Conservation (phyloP, 2,797 vertebrate species). For the Loris lydekkerianus region DNA sequence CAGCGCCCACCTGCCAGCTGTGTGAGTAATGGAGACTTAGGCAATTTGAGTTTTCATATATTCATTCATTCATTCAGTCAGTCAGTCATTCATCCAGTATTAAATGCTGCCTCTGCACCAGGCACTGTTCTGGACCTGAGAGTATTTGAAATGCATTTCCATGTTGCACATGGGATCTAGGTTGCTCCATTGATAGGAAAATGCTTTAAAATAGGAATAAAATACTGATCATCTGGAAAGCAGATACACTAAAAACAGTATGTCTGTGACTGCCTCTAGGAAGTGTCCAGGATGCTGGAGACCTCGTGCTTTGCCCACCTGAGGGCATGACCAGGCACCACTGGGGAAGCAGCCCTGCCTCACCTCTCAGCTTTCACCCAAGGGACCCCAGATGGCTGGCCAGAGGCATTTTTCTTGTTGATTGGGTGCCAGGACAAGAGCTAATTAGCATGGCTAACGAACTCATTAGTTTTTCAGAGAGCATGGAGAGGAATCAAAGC, state of each 20-base stretch:
- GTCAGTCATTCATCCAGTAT: background rate
- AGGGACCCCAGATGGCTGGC: background rate
- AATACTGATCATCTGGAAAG: background rate
- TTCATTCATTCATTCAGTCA: background rate
- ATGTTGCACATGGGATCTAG: background rate
- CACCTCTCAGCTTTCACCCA: background rate
- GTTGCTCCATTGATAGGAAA: background rate
- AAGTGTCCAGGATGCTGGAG: too few relatives aligned
- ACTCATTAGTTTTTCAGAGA: conserved; percentile 27
- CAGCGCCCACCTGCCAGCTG: background rate
- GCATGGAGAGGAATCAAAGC: conserved; percentile 9
- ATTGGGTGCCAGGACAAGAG: conserved; percentile 55
- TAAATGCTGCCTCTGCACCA: background rate
- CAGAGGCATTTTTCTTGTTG: background rate
- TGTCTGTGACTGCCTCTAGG: background rate
- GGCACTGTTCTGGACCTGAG: background rate
- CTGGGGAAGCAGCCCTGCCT: background rate
- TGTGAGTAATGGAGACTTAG: background rate
- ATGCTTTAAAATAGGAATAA: background rate
- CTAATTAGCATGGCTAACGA: conserved; percentile 80
- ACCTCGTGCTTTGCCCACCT: background rate
- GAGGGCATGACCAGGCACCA: background rate
- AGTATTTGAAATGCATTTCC: background rate
- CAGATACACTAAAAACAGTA: background rate
- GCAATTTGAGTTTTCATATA: background rate